A percentile compares a stretch with the other conserved stretches of the same genome.
phyloP scores from a whole-genome alignment of 2,888 invertebrate genomes.

The Schizotus pectinicornis region DNA sequence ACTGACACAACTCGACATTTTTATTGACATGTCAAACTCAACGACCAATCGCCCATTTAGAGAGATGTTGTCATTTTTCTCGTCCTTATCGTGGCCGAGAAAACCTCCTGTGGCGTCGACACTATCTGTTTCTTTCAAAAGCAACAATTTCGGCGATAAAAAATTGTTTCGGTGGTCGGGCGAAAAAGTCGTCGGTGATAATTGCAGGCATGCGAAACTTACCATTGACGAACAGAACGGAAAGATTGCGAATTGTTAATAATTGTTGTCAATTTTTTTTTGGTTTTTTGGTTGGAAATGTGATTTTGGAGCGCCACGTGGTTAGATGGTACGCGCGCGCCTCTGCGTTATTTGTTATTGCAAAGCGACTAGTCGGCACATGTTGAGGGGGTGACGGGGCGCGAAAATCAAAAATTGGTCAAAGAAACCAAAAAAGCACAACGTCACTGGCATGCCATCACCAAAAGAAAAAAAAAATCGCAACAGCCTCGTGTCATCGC shows the following conservation, averaged over 20 bases:
- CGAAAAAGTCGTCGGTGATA: neutral
- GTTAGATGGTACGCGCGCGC: slow-evolving; percentile 35
- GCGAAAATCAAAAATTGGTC: slow-evolving; percentile 35
- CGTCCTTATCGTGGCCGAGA: too few relatives aligned
- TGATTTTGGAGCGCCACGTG: slow-evolving; percentile 37
- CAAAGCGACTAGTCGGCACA: slow-evolving; percentile 44
- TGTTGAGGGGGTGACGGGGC: slow-evolving; percentile 26
- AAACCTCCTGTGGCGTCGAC: too few relatives aligned
- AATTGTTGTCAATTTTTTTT: neutral
- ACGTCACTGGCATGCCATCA: neutral
- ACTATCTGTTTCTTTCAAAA: too few relatives aligned
- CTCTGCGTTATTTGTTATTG: slow-evolving; percentile 40
- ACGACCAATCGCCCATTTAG: too few relatives aligned
- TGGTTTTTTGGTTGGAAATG: neutral
- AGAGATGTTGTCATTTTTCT: too few relatives aligned
- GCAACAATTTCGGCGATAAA: too few relatives aligned
- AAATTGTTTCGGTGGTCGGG: too few relatives aligned
- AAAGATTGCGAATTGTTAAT: neutral
- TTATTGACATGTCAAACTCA: too few relatives aligned
- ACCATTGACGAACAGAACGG: too few relatives aligned
- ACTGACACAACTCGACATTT: too few relatives aligned
- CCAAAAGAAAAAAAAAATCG: slow-evolving; percentile 1
- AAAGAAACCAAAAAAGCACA: slow-evolving; percentile 9
- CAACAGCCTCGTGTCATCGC: neutral
- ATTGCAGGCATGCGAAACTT: neutral